These are phyloP conservation scores for Spinibarbus caldwelli DNA, from an alignment of 2,797 vertebrate species.

Conservation along the genomic window DNA sequence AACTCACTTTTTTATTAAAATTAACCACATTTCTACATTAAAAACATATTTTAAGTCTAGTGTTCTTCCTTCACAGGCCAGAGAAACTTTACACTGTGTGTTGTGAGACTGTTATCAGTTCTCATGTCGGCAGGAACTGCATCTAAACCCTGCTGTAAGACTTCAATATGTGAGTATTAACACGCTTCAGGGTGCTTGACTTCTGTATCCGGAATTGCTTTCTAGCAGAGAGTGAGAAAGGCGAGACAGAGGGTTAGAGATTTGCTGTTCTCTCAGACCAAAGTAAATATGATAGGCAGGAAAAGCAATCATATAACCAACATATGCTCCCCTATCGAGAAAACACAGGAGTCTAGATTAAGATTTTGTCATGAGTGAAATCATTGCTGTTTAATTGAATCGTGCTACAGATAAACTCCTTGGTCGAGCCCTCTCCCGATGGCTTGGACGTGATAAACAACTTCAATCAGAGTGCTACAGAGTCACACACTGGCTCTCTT, in stretches of 20 bases:
- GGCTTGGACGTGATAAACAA: slow-evolving; percentile 67
- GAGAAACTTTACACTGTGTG: slow-evolving; percentile 75
- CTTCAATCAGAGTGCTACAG: slow-evolving; percentile 61
- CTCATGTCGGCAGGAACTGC: slow-evolving; percentile 73
- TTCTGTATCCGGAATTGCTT: slow-evolving; percentile 79
- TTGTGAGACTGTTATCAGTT: slow-evolving; percentile 77
- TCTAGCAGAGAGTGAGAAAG: slow-evolving; percentile 71
- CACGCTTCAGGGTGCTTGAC: slow-evolving; percentile 83
- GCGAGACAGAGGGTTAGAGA: slow-evolving; percentile 70
- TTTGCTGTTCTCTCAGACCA: slow-evolving; percentile 78
- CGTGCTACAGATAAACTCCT: slow-evolving; percentile 72
- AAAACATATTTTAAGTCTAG: slow-evolving; percentile 37
- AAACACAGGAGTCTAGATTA: slow-evolving; percentile 81
- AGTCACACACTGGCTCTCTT: slow-evolving; percentile 59
- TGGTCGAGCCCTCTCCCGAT: slow-evolving; percentile 65
- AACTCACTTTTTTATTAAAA: neutral
- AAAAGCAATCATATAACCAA: slow-evolving; percentile 79
- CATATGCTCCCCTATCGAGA: slow-evolving; percentile 77
- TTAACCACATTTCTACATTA: slow-evolving; percentile 13
- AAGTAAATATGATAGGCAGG: slow-evolving; percentile 79
- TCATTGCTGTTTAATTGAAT: slow-evolving; percentile 77
- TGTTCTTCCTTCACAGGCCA: slow-evolving; percentile 62
- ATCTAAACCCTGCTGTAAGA: slow-evolving; percentile 81
- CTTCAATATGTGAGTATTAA: slow-evolving; percentile 83
- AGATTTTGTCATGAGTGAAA: slow-evolving; percentile 78